Percentiles rank a stretch among this genome's conserved stretches.
phyloP scores from a whole-genome alignment of 1,140 invertebrate genomes.

The Zaprionus vittiger region DNA sequence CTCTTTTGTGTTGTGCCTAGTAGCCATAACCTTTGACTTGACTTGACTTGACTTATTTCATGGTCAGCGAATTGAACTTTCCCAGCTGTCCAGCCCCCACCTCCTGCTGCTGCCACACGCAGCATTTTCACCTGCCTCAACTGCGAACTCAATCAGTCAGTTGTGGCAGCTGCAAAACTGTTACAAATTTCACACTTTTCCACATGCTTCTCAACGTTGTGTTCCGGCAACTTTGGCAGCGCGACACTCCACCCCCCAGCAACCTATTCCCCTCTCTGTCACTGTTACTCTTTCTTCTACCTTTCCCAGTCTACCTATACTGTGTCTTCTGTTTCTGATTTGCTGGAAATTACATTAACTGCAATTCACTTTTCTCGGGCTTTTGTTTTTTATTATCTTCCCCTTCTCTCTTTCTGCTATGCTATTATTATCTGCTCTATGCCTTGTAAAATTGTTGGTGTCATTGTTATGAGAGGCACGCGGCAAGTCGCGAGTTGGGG shows the following conservation, averaged over 20 bases:
- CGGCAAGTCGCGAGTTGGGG: constrained; percentile 17
- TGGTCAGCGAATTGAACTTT: constrained; percentile 40
- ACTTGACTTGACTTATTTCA: constrained; percentile 24
- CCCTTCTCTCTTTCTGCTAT: constrained; percentile 23
- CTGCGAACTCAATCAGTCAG: constrained; percentile 5
- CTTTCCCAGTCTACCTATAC: not conserved
- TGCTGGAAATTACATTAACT: constrained; percentile 71
- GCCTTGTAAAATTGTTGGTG: constrained; percentile 77
- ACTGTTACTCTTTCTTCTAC: constrained; percentile 10
- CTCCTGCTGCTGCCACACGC: constrained; percentile 16
- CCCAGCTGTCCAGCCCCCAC: not conserved
- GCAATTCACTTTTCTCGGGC: constrained; percentile 74
- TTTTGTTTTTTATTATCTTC: constrained; percentile 34
- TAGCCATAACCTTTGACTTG: constrained; percentile 7
- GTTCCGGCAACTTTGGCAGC: constrained; percentile 13
- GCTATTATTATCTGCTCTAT: constrained; percentile 79
- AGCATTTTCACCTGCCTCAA: constrained; percentile 32
- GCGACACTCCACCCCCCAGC: not conserved
- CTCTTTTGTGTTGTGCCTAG: not conserved
- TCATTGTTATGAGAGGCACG: constrained; percentile 72
- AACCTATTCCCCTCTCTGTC: not conserved
- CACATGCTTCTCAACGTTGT: not conserved
- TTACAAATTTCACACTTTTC: constrained; percentile 44
- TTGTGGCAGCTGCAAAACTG: constrained; percentile 34
- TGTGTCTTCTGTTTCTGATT: constrained; percentile 47